Conservation (phyloP, 2,113 vertebrate genomes). For the Chelonoidis abingdonii region DNA sequence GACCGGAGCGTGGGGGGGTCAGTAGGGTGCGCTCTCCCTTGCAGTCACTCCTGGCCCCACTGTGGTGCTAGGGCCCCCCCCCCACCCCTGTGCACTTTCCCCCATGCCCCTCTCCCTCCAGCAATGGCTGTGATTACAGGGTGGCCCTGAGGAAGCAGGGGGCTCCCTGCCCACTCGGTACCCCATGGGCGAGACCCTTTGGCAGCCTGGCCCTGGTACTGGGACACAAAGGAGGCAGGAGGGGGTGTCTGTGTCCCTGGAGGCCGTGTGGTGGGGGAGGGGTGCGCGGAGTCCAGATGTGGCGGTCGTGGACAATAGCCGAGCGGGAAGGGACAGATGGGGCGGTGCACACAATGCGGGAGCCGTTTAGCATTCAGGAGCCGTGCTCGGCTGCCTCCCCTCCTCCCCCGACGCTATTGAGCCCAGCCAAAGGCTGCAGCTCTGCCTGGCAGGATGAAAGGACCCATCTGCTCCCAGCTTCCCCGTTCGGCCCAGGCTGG, state of each 20-base stretch:
- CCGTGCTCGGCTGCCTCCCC: neutral
- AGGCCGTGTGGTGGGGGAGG: neutral
- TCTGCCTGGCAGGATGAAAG: neutral
- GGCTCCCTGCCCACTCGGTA: no score
- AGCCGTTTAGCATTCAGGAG: conserved; percentile 42
- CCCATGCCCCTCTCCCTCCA: no score
- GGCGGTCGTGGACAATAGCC: conserved; percentile 22
- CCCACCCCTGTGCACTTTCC: neutral
- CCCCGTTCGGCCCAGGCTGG: neutral
- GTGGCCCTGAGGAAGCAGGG: neutral
- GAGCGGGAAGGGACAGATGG: conserved; percentile 38
- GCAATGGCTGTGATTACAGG: neutral
- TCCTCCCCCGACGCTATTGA: neutral
- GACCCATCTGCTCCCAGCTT: neutral
- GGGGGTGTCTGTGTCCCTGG: neutral
- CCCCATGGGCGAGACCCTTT: neutral
- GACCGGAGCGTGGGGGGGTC: fast-evolving
- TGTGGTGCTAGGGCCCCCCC: no score
- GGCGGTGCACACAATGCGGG: neutral
- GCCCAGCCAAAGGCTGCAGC: neutral
- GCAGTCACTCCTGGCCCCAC: no score
- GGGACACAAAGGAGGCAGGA: neutral
- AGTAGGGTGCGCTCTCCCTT: no score
- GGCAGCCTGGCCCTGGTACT: neutral
- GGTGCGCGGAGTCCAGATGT: conserved; percentile 28